A percentile compares a stretch with the other conserved stretches of the same genome.
Conservation (phyloP, 2,113 vertebrate genomes). For the Megalops atlanticus region DNA sequence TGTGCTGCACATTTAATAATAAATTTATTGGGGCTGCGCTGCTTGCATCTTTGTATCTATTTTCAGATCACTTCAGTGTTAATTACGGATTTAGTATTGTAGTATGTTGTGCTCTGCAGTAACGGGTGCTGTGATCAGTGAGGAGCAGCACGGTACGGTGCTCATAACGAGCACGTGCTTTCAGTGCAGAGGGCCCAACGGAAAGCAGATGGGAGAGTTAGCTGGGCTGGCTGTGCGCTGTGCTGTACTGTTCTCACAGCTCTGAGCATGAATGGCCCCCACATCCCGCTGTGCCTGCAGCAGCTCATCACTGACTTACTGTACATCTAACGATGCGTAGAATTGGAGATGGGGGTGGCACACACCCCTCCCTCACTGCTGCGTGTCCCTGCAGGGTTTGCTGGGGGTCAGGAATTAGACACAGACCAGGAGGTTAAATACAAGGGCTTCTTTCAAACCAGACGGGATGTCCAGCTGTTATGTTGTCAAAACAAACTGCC, state of each 20-base stretch:
- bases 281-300: conserved; percentile 54
- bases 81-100: neutral
- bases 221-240: conserved; percentile 59
- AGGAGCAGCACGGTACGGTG: neutral
- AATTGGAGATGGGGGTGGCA: conserved; percentile 37
- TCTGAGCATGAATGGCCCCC: conserved; percentile 58
- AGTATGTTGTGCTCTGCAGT: neutral
- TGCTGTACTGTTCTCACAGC: conserved; percentile 61
- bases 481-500: conserved; percentile 4
- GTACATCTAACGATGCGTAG: conserved; percentile 51
- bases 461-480: conserved; percentile 14
- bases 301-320: conserved; percentile 42
- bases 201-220: conserved; percentile 69
- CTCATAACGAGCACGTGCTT: conserved; percentile 54
- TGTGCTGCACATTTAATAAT: too few species aligned
- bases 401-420: conserved; percentile 39
- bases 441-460: neutral
- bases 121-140: neutral
- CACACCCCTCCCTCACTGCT: conserved; percentile 46
- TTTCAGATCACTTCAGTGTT: neutral
- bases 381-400: conserved; percentile 30
- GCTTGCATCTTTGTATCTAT: too few species aligned
- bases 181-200: conserved; percentile 58
- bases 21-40: too few species aligned
- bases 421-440: conserved; percentile 15